phyloP scores from a whole-genome alignment of 2,888 invertebrate species.

The Hyposoter didymator region DNA sequence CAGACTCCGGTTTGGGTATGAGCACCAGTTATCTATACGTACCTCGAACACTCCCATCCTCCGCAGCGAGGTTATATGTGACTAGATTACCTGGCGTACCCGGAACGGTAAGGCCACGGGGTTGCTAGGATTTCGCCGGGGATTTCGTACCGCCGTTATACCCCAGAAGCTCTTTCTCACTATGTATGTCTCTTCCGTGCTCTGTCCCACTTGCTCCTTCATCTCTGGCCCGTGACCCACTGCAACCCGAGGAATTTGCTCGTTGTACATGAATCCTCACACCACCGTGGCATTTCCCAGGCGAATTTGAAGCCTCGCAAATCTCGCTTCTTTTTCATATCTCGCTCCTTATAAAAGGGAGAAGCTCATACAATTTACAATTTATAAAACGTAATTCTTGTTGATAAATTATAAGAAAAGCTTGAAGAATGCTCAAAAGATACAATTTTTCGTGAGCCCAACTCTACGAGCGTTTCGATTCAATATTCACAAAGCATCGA shows the following conservation, averaged over 20 bases:
- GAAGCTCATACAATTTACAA: constrained; percentile 7
- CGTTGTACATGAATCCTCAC: constrained; percentile 45
- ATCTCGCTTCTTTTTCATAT: constrained; percentile 10
- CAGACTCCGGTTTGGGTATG: constrained; percentile 45
- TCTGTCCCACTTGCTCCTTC: constrained; percentile 13
- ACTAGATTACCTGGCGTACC: constrained; percentile 76
- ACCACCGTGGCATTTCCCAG: constrained; percentile 32
- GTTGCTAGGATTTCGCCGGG: constrained; percentile 71
- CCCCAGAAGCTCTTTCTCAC: constrained; percentile 25
- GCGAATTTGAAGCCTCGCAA: constrained; percentile 27
- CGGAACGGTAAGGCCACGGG: constrained; percentile 66
- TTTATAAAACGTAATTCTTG: not conserved
- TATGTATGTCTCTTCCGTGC: constrained; percentile 23
- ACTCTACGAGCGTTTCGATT: not conserved
- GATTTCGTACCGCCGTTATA: constrained; percentile 66
- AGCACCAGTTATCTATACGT: constrained; percentile 52
- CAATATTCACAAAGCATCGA: constrained; percentile 2
- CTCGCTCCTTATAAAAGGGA: constrained; percentile 9
- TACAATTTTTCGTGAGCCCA: not conserved
- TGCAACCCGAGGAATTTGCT: constrained; percentile 54
- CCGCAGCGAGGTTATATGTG: constrained; percentile 76
- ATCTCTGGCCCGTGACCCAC: constrained; percentile 13
- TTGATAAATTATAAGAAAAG: not conserved
- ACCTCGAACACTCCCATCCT: constrained; percentile 60
- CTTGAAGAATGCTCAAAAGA: not conserved